Evolutionary conservation across 2,113 vertebrate genomes (phyloP).

Genomic region (Ia io): DNA sequence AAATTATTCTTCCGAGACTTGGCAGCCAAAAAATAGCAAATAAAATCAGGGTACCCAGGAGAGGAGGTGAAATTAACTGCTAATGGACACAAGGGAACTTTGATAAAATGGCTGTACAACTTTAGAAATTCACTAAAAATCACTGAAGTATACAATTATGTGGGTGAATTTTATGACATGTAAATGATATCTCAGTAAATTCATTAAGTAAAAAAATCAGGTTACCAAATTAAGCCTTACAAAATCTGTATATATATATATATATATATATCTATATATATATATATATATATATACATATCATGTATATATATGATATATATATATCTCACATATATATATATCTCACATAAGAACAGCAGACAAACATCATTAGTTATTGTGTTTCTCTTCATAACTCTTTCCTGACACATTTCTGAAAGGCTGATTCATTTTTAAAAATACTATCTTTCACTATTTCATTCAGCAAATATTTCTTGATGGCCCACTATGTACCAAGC

Average conservation of each 20-base stretch:
- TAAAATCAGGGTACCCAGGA: not conserved
- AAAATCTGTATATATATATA: not conserved
- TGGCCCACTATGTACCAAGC: not conserved
- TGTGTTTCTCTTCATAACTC: not conserved
- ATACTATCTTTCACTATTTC: not conserved
- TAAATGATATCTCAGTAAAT: constrained; percentile 14
- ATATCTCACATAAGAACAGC: not conserved
- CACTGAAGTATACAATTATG: not conserved
- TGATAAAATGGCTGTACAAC: not conserved
- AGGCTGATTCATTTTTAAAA: not conserved
- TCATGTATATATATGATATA: no score
- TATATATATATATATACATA: not conserved
- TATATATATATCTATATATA: not conserved
- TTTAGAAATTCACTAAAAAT: constrained; percentile 23
- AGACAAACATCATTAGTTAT: not conserved
- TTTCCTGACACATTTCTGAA: constrained; percentile 11
- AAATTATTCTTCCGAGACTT: not conserved
- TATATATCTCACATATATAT: not conserved
- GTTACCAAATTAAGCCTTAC: not conserved
- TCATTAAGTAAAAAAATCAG: not conserved
- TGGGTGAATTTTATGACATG: not conserved
- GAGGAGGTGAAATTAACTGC: not conserved
- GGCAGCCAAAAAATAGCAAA: not conserved
- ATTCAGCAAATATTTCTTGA: not conserved
- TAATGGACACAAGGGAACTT: not conserved